A percentile compares a stretch with the other conserved stretches of the same genome.
Evolutionary conservation across 2,888 invertebrate species (phyloP).

Genomic region (Bruchidius siliquastri): DNA sequence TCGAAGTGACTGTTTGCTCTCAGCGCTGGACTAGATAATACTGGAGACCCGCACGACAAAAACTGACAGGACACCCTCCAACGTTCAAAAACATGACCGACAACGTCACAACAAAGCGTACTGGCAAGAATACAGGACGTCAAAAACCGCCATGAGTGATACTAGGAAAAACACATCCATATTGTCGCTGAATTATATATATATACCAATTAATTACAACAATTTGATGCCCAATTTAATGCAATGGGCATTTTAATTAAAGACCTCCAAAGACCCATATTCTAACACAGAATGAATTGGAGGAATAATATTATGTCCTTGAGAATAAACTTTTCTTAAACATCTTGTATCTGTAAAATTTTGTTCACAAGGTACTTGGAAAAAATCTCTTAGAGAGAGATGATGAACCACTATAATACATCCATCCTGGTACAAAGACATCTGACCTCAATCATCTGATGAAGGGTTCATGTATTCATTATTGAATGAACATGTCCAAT

Average conservation of each 20-base stretch:
- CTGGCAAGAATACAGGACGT: background rate
- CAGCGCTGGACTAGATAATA: constrained; percentile 63
- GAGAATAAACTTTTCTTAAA: too few species aligned
- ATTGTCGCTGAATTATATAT: too few species aligned
- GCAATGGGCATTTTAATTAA: too few species aligned
- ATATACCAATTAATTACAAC: too few species aligned
- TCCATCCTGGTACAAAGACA: background rate
- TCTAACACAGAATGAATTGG: too few species aligned
- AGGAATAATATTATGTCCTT: too few species aligned
- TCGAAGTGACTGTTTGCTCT: constrained; percentile 25
- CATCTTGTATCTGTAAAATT: too few species aligned
- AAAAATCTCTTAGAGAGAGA: too few species aligned
- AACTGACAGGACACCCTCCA: constrained; percentile 24
- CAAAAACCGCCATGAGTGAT: background rate
- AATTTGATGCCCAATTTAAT: too few species aligned
- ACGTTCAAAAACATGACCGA: background rate
- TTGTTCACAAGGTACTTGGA: background rate
- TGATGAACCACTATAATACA: too few species aligned
- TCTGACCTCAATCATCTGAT: background rate
- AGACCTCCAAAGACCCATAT: too few species aligned
- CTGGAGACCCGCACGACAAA: constrained; percentile 51
- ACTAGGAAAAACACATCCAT: background rate
- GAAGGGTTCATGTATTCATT: background rate
- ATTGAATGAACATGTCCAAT: background rate
- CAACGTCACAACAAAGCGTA: background rate